Base-by-base conservation (phyloP, 2,113 vertebrate species). In the Leptodactylus fuscus region DNA sequence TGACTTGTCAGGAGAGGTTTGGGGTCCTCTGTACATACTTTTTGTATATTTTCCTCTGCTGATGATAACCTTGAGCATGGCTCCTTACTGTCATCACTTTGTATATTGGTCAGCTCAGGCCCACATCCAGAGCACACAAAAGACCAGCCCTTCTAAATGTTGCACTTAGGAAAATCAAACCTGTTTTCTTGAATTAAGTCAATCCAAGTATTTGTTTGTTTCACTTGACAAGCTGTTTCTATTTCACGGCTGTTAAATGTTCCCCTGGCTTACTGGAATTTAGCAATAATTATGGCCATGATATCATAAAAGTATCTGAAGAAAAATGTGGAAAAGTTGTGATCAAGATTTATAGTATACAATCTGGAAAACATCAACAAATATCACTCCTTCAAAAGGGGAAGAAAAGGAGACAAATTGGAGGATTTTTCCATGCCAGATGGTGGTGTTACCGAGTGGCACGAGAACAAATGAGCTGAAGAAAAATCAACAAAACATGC, bases 331-430 rank as follows among this genome's bases (percentile, higher is more conserved):
- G 81, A 55, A 71, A 82, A 73, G n/a, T 51, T 53, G 48, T 41
- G 34, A 71, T 70, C 32, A 41, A 82, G 81, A 82, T 82, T 82
- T 71, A 73, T 82, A 71, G 81, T 82, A 73, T 73, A 71, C 48
- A 82, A 69, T 82, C 81, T 82, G 81, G 81, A 82, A 82, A 82
- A 82, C 46, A 82, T 73, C 65, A 82, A 71, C 81, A 82, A 82
- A 82, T 81, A 69, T 82, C 29, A 82, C 67, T 58, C 65, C 65
- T 82, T 70, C 81, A 38, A 82, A 73, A 70, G 27, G 29, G n/a
- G 41, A 82, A 70, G 22, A 82, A 82, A 51, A 27, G 11, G 32
- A 82, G 81, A 55, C 67, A 27, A 71, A 82, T 58, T 73, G 65
- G 81, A 70, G 49, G 48, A 55, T 73, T 53, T 82, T 82, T 82